Base-by-base conservation (phyloP, 2,113 vertebrate species). In the Melozone crissalis region DNA sequence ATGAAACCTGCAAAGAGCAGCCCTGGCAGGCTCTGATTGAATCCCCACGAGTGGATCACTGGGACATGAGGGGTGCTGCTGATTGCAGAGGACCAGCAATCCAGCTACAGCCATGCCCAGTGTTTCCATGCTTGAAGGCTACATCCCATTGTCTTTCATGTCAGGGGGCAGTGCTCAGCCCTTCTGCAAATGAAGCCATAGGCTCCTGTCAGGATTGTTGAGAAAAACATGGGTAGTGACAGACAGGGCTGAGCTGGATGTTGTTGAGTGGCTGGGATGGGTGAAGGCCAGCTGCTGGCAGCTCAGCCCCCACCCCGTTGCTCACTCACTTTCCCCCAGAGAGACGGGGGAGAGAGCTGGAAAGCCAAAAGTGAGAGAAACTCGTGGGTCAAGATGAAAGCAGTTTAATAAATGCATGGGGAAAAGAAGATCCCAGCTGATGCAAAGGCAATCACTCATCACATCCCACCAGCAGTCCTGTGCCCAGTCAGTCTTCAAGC, bases 401-500 rank as follows among this genome's bases (percentile, higher is more conserved):
- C 58, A 61, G 22, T 89, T 84, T 84, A 87, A 49, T 87, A 69
- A 77, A 30, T 54, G 31, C 89, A 68, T 3, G 3, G 18, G 89
- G 61, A 8, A 55, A 39, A 59, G 37, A 44, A 46, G 17, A 22
- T 66, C 28, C 47, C 43, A 63, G 3, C 5, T 62, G 71, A 79
- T 71, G 81, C 74, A 94, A 81, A 78, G 57, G 69, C 88, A 65
- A 19, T 78, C 69, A 74, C 30, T 94, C 71, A 79, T 59, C 83
- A 85, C 75, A 71, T 72, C 85, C 93, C 91, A 94, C 75, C 23
- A 85, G 52, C 62, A 88, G 43, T 43, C 16, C 0, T 1, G 59
- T 94, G 85, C 49, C 74, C 57, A 82, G 61, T 22, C 47, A 76
- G 62, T 27, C 35, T 68, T 78, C 2, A 5, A 85, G 49, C 18